Evolutionary conservation across 2,888 invertebrate genomes (phyloP).

Genomic region (Philhelius pedissequus): DNA sequence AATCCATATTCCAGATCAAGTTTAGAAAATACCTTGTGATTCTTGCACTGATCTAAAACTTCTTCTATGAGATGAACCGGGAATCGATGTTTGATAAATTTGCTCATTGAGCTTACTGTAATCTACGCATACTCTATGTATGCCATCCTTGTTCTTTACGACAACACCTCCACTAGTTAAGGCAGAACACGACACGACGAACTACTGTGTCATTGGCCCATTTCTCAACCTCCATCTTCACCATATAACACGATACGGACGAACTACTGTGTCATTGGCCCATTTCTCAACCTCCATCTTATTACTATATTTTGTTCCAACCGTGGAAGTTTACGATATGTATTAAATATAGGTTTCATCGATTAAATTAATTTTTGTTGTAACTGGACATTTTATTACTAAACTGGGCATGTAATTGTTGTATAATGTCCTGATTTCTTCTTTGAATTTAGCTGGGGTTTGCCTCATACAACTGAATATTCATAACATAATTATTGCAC

Average conservation of each 20-base stretch:
- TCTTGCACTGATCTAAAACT: no score
- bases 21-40: no score
- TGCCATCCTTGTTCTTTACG: conserved; percentile 63
- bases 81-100: conserved; percentile 72
- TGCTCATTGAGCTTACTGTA: conserved; percentile 74
- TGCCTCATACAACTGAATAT: neutral
- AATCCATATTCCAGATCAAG: neutral
- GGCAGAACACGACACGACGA: conserved; percentile 71
- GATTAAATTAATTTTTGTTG: conserved; percentile 51
- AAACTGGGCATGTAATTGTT: conserved; percentile 51
- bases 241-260: no score
- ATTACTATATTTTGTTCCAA: conserved; percentile 40
- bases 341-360: conserved; percentile 29
- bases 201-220: conserved; percentile 67
- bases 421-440: conserved; percentile 71
- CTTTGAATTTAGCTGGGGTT: conserved; percentile 16
- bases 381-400: conserved; percentile 11
- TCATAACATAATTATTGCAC: neutral
- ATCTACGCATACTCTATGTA: conserved; percentile 73
- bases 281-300: conserved; percentile 41
- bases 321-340: conserved; percentile 40
- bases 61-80: conserved; percentile 75
- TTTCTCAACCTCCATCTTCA: conserved; percentile 34
- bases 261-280: conserved; percentile 67
- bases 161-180: conserved; percentile 70